These are phyloP conservation scores for Orthosia gracilis DNA, from an alignment of 2,888 invertebrate species.

Conservation along the genomic window DNA sequence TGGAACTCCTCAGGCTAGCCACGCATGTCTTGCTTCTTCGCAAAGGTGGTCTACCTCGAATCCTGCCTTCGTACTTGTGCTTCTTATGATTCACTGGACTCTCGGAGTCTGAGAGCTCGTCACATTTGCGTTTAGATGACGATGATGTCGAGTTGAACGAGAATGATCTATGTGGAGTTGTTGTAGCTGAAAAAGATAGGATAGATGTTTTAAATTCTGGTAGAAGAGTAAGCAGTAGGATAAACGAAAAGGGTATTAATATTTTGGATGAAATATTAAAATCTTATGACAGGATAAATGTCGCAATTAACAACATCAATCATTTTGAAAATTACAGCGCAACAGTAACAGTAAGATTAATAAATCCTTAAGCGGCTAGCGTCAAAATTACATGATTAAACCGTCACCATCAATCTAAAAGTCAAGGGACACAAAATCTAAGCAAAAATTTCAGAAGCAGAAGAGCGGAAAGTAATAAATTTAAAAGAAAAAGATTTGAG, in stretches of 20 bases:
- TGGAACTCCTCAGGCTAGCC: conserved; percentile 74
- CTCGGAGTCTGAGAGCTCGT: conserved; percentile 80
- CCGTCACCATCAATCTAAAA: conserved; percentile 49
- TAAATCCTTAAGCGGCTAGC: conserved; percentile 28
- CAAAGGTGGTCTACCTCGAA: conserved; percentile 85
- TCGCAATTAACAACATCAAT: conserved; percentile 23
- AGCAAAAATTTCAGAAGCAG: conserved; percentile 61
- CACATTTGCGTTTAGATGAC: conserved; percentile 82
- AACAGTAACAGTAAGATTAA: conserved; percentile 26
- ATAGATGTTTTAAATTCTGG: not conserved
- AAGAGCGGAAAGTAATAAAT: conserved; percentile 66
- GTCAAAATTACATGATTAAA: conserved; percentile 51
- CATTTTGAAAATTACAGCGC: conserved; percentile 7
- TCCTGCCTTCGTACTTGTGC: conserved; percentile 84
- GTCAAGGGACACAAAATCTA: conserved; percentile 40
- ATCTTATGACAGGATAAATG: not conserved
- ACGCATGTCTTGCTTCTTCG: conserved; percentile 76
- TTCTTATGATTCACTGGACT: conserved; percentile 87
- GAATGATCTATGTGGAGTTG: conserved; percentile 76
- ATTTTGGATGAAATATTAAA: not conserved
- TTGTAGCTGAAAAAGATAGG: conserved; percentile 67
- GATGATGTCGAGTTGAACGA: conserved; percentile 80
- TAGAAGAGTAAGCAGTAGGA: not conserved
- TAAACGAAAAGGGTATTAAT: not conserved
- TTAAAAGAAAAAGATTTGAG: conserved; percentile 61